Evolutionary conservation across 2,113 vertebrate genomes (phyloP).

Genomic region (Catharus minimus): DNA sequence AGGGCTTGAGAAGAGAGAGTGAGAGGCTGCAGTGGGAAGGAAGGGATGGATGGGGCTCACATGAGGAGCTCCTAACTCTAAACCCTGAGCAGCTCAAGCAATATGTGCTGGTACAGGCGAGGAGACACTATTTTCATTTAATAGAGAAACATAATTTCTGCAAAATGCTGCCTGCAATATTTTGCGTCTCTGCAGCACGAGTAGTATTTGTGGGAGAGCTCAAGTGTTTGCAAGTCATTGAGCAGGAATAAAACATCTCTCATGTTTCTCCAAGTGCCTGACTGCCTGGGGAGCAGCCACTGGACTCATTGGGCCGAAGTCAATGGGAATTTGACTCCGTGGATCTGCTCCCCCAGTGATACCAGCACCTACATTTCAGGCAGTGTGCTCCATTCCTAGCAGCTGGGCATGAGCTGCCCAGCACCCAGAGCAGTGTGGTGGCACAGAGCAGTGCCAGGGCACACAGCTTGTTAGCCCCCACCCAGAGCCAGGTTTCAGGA

Average conservation of each 20-base stretch:
- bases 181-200: background rate
- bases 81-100: background rate
- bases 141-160: background rate
- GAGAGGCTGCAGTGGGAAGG: background rate
- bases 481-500: rapidly evolving
- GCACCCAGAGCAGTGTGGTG: background rate
- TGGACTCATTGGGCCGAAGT: background rate
- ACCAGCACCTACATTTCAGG: background rate
- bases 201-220: background rate
- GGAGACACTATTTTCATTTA: background rate
- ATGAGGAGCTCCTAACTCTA: background rate
- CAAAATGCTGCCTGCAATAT: background rate
- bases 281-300: background rate
- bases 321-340: rapidly evolving
- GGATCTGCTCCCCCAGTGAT: background rate
- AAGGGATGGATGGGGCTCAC: rapidly evolving
- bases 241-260: background rate
- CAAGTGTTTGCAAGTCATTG: background rate
- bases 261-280: background rate
- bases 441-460: background rate
- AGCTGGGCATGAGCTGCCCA: background rate
- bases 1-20: background rate
- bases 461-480: rapidly evolving
- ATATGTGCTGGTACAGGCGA: rapidly evolving
- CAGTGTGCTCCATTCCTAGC: background rate